A percentile compares a stretch with the other conserved stretches of the same genome.
Evolutionary conservation across 2,113 vertebrate genomes (phyloP).

Genomic region (Lethenteron camtschaticum): DNA sequence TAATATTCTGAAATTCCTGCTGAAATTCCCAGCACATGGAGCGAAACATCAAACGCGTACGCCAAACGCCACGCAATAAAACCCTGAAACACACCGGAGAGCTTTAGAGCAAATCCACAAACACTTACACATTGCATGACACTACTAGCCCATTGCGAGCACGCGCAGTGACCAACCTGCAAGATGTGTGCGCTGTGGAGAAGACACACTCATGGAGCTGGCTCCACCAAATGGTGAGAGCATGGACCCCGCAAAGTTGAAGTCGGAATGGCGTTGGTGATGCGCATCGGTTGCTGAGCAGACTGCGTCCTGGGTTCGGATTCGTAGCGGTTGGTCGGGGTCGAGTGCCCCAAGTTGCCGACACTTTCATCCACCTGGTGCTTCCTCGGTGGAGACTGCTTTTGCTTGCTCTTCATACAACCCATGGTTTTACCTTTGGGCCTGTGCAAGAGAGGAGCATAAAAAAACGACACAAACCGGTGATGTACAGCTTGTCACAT

Average conservation of each 20-base stretch:
- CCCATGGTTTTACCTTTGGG: background rate
- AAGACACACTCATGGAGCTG: constrained; percentile 1
- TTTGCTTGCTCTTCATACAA: constrained; percentile 5
- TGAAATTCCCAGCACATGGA: too few relatives aligned
- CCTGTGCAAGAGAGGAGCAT: too few relatives aligned
- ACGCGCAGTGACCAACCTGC: background rate
- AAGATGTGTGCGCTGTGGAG: constrained; percentile 1
- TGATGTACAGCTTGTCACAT: too few relatives aligned
- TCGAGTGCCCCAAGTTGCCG: background rate
- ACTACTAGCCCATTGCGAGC: too few relatives aligned
- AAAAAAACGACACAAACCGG: too few relatives aligned
- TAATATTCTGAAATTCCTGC: too few relatives aligned
- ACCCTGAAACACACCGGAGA: too few relatives aligned
- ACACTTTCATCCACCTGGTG: constrained; percentile 1
- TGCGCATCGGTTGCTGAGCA: background rate
- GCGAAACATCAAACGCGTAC: too few relatives aligned
- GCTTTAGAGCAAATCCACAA: too few relatives aligned
- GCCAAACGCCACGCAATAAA: too few relatives aligned
- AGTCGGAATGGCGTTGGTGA: constrained; percentile 2
- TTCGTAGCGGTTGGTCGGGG: constrained; percentile 1
- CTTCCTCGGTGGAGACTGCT: constrained; percentile 2
- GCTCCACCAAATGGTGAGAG: constrained; percentile 2
- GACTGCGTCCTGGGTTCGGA: background rate
- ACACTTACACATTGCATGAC: too few relatives aligned
- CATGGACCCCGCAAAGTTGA: background rate